A percentile compares a stretch with the other conserved stretches of the same genome.
These are phyloP conservation scores for cattle (Bos taurus) DNA, from an alignment of 2,113 vertebrate species.

Conservation along the genomic window DNA sequence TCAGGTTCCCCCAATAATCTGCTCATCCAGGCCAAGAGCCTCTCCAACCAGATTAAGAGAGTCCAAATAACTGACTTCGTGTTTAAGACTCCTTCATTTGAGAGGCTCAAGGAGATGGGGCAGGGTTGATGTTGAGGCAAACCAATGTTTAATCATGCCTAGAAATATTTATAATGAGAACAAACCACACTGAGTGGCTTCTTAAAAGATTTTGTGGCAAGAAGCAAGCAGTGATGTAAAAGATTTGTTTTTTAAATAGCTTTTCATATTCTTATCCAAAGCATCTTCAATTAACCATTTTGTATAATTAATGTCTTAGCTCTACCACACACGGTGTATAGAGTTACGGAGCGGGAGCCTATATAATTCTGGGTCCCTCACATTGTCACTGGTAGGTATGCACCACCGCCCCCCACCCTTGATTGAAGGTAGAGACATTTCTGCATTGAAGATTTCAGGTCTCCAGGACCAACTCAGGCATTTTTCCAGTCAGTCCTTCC, in stretches of 20 bases:
- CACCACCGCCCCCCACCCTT: not conserved
- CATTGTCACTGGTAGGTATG: not conserved
- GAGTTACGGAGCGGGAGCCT: not conserved
- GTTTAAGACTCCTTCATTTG: not conserved
- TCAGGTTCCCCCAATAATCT: not conserved
- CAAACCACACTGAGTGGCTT: not conserved
- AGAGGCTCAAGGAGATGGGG: not conserved
- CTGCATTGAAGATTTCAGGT: not conserved
- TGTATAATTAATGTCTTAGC: not conserved
- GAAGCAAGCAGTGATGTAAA: not conserved
- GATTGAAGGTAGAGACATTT: not conserved
- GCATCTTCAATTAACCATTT: not conserved
- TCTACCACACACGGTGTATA: not conserved
- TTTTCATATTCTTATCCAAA: constrained; percentile 36
- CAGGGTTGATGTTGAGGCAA: not conserved
- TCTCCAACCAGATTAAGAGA: not conserved
- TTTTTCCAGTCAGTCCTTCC: not conserved
- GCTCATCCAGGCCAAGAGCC: not conserved
- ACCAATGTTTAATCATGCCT: constrained; percentile 7
- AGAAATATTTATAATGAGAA: not conserved
- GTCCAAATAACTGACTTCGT: not conserved
- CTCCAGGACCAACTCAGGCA: not conserved
- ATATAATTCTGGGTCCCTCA: not conserved
- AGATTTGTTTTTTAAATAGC: not conserved
- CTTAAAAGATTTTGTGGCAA: not conserved